Conservation (phyloP, 2,888 invertebrate genomes). For the Aplocera efformata region DNA sequence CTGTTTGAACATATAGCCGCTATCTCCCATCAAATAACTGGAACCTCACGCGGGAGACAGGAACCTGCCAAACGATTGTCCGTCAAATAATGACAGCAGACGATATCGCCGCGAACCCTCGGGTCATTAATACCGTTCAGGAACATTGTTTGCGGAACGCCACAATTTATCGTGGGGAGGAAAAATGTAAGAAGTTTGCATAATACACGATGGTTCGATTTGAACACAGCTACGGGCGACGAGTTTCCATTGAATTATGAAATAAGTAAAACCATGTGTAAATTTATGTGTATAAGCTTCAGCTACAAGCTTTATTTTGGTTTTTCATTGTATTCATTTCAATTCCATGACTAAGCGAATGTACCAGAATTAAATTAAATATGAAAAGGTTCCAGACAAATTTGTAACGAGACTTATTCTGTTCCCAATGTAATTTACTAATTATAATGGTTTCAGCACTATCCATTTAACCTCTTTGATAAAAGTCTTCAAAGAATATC, state of each 20-base stretch:
- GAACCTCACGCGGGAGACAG: constrained; percentile 23
- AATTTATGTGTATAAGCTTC: too few species aligned
- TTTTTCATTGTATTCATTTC: constrained; percentile 26
- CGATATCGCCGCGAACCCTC: constrained; percentile 40
- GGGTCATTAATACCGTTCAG: constrained; percentile 66
- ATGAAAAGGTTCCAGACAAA: too few species aligned
- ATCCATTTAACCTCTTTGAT: background rate
- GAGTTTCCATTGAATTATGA: too few species aligned
- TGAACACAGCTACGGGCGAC: too few species aligned
- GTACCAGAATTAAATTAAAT: too few species aligned
- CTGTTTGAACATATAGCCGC: too few species aligned
- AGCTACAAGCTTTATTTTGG: constrained; percentile 1
- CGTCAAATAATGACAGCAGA: constrained; percentile 58
- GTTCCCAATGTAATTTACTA: too few species aligned
- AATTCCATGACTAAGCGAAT: constrained; percentile 6
- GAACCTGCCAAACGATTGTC: constrained; percentile 45
- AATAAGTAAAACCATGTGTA: too few species aligned
- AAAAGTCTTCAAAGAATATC: constrained; percentile 19
- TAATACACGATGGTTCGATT: too few species aligned
- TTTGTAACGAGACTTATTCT: too few species aligned
- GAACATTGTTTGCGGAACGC: constrained; percentile 69
- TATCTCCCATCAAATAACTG: constrained; percentile 30
- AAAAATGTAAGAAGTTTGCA: constrained; percentile 26
- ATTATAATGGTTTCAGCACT: too few species aligned
- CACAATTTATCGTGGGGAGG: constrained; percentile 58